phyloP scores from a whole-genome alignment of 2,888 invertebrate species.

The Conus canariensis region DNA sequence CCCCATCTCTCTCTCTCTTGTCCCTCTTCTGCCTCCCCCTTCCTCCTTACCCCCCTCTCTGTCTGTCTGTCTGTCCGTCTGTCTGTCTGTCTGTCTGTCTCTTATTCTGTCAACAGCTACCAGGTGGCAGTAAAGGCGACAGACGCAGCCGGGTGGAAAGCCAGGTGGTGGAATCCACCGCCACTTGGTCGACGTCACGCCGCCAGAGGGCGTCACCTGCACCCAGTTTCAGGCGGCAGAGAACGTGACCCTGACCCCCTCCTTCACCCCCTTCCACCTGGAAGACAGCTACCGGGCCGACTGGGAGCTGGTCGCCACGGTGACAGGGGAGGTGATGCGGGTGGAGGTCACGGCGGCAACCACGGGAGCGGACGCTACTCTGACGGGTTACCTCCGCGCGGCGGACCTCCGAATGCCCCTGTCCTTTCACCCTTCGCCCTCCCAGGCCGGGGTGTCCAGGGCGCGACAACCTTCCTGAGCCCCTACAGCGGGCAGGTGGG shows the following conservation, averaged over 20 bases:
- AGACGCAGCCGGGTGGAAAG: constrained; percentile 57
- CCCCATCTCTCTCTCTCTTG: background rate
- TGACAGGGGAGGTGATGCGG: background rate
- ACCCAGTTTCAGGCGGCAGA: background rate
- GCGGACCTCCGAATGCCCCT: constrained; percentile 26
- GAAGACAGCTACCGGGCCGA: constrained; percentile 6
- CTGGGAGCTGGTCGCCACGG: background rate
- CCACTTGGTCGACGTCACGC: constrained; percentile 50
- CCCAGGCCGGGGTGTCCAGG: background rate
- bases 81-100: too few relatives aligned
- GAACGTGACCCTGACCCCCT: background rate
- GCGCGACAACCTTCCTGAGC: constrained; percentile 27
- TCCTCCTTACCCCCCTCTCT: background rate
- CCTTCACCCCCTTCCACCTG: background rate
- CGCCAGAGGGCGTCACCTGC: constrained; percentile 51
- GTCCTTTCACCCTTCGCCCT: background rate
- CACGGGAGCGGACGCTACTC: background rate
- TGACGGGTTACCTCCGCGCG: background rate
- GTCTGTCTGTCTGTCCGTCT: background rate
- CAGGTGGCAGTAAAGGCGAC: constrained; percentile 51
- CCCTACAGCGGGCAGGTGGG: background rate
- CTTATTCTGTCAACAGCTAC: constrained; percentile 40
- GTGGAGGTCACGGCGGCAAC: constrained; percentile 9
- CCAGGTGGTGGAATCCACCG: constrained; percentile 39
- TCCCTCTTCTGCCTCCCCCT: too few relatives aligned